phyloP scores from a whole-genome alignment of 30 jellyfish, hydroid and myxozoan species.

The Pseudorhiza aurosa region DNA sequence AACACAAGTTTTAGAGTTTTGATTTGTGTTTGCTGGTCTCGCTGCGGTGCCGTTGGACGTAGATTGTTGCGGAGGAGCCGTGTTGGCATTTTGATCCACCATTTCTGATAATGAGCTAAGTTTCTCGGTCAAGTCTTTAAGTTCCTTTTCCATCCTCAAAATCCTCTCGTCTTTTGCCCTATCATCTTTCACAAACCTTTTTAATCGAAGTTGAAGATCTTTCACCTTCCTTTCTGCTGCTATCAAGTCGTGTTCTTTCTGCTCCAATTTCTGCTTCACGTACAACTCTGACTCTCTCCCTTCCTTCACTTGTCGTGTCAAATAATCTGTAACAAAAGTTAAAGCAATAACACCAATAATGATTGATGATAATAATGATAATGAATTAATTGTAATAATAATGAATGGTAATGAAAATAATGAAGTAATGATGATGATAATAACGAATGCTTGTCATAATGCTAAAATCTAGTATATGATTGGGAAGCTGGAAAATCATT shows the following conservation, averaged over 20 bases:
- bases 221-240: slow-evolving; percentile 84
- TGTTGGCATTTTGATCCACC: slow-evolving; percentile 64
- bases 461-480: no score
- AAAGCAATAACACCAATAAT: no score
- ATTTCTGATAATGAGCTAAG: slow-evolving; percentile 61
- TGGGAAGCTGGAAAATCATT: no score
- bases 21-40: background rate
- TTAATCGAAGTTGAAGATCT: slow-evolving; percentile 89
- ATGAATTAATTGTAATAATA: no score
- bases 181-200: slow-evolving; percentile 86
- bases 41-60: slow-evolving; percentile 1
- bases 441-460: no score
- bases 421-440: no score
- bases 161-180: slow-evolving; percentile 88
- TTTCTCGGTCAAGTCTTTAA: slow-evolving; percentile 59
- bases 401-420: no score
- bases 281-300: slow-evolving; percentile 75
- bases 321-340: slow-evolving; percentile 46
- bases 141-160: slow-evolving; percentile 73
- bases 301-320: slow-evolving; percentile 84
- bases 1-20: slow-evolving; percentile 56
- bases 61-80: background rate
- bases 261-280: slow-evolving; percentile 55
- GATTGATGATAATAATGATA: no score
- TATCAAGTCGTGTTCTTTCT: slow-evolving; percentile 76